Percentiles rank a stretch among this genome's conserved stretches.
Conservation (phyloP, 2,797 vertebrate species). For the Vespertilio murinus region DNA sequence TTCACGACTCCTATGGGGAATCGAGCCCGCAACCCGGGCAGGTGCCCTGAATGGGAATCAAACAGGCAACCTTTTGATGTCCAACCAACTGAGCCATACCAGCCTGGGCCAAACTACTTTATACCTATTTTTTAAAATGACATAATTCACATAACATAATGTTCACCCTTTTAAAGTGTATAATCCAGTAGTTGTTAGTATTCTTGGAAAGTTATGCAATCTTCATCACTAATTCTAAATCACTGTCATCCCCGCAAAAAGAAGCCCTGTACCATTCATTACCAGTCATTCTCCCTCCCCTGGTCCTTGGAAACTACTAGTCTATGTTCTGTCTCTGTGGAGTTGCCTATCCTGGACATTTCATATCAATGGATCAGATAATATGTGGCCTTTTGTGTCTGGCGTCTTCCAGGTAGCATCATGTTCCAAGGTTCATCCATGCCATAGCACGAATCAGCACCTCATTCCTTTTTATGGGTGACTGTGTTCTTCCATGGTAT, state of each 20-base stretch:
- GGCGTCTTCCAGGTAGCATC: neutral
- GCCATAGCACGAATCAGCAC: neutral
- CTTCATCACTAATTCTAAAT: neutral
- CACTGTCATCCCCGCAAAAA: neutral
- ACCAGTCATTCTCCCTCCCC: neutral
- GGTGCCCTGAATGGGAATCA: too few species aligned
- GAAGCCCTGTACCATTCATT: neutral
- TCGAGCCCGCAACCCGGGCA: too few species aligned
- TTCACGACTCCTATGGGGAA: too few species aligned
- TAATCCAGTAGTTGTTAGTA: neutral
- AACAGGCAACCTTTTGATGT: too few species aligned
- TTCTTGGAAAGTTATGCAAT: neutral
- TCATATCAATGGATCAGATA: neutral
- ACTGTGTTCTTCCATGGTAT: neutral
- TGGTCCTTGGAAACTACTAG: neutral
- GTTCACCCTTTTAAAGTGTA: neutral
- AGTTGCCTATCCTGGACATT: neutral
- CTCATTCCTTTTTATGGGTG: neutral
- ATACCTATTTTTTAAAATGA: neutral
- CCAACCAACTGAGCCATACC: too few species aligned
- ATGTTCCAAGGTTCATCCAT: neutral
- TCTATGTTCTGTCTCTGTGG: neutral
- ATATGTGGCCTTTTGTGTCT: neutral
- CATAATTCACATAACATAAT: neutral
- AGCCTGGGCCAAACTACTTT: neutral